Percentiles rank a stretch among this genome's conserved stretches.
Conservation (phyloP, 1,140 invertebrate genomes). For the Drosophila paulistorum region DNA sequence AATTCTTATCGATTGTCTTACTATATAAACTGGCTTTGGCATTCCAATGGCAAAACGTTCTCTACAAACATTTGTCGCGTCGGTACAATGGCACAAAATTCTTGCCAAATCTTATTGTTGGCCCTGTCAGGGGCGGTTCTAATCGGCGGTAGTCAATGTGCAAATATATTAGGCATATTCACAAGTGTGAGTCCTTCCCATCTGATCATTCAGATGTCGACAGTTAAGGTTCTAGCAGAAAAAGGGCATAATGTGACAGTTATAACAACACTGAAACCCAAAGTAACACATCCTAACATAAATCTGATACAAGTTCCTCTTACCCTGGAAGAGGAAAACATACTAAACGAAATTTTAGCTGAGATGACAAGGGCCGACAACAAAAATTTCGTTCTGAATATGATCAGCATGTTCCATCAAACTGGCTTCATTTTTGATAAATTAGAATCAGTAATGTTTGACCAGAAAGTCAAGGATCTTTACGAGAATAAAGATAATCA, state of each 20-base stretch:
- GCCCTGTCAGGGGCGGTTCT: not conserved
- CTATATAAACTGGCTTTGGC: not conserved
- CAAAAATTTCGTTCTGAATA: not conserved
- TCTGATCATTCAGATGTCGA: constrained; percentile 50
- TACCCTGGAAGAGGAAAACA: constrained; percentile 11
- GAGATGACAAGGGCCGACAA: constrained; percentile 31
- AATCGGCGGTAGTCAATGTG: constrained; percentile 5
- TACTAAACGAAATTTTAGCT: constrained; percentile 10
- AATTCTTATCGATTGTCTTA: not conserved
- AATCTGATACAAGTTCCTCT: constrained; percentile 41
- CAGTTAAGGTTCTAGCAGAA: constrained; percentile 38
- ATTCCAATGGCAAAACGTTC: no score
- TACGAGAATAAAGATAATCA: constrained; percentile 36
- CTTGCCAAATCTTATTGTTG: not conserved
- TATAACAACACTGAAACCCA: constrained; percentile 30
- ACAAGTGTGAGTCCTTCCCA: constrained; percentile 51
- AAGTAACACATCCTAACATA: constrained; percentile 38
- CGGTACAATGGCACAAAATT: not conserved
- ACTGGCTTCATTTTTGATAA: constrained; percentile 17
- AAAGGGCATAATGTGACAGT: constrained; percentile 57
- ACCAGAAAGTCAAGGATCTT: constrained; percentile 29
- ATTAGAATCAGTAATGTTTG: constrained; percentile 29
- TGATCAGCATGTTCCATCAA: constrained; percentile 10
- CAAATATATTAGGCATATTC: constrained; percentile 53
- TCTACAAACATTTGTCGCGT: no score